Percentiles rank a stretch among this genome's conserved stretches.
phyloP scores from a whole-genome alignment of 2,888 invertebrate species.

The Andrena dorsata region DNA sequence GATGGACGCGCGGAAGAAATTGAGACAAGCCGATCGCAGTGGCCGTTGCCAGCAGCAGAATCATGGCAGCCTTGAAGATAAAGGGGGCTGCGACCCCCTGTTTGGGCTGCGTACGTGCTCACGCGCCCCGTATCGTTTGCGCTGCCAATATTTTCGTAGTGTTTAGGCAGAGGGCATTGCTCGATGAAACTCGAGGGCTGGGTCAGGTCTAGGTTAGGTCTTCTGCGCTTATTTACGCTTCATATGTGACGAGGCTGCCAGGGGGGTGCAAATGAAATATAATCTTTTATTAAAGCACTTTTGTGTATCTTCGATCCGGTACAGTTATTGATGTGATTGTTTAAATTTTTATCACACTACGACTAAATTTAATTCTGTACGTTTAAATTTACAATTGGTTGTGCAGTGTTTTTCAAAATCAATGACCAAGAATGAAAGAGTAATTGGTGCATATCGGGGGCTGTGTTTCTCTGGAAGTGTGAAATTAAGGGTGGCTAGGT shows the following conservation, averaged over 20 bases:
- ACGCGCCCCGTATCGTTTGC: conserved; percentile 8
- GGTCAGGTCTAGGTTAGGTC: too few species aligned
- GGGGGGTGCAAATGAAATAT: neutral
- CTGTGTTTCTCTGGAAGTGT: neutral
- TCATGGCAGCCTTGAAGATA: conserved; percentile 11
- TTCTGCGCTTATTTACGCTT: conserved; percentile 32
- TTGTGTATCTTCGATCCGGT: neutral
- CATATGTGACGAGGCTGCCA: conserved; percentile 1
- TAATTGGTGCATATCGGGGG: conserved; percentile 14
- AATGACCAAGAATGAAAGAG: neutral
- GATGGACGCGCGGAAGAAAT: conserved; percentile 52
- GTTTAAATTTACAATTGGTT: too few species aligned
- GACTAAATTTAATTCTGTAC: too few species aligned
- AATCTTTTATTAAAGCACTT: neutral
- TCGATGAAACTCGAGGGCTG: neutral
- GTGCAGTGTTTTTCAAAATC: neutral
- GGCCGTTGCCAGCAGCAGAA: conserved; percentile 19
- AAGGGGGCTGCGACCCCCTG: conserved; percentile 5
- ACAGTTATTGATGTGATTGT: conserved; percentile 16
- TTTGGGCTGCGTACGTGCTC: conserved; percentile 14
- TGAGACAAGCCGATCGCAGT: conserved; percentile 46
- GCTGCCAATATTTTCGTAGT: conserved; percentile 32
- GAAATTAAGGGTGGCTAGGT: neutral
- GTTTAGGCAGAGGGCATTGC: neutral
- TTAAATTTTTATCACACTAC: too few species aligned